These are phyloP conservation scores for Phrynosoma platyrhinos DNA, from an alignment of 2,113 vertebrate species.

Conservation along the genomic window DNA sequence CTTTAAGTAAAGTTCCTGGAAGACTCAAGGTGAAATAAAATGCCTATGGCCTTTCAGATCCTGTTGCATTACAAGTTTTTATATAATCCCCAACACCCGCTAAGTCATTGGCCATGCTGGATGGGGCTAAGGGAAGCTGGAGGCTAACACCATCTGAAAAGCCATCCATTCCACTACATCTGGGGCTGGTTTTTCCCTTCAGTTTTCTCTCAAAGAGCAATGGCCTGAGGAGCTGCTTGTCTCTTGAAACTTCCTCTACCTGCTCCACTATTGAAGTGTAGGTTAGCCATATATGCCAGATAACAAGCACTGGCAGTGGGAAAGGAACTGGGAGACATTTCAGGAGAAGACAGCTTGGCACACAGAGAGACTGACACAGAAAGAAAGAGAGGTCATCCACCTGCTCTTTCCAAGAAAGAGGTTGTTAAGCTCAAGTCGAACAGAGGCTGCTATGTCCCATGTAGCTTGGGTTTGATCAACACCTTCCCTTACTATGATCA, in stretches of 20 bases:
- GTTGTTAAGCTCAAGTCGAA: background rate
- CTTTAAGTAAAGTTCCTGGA: background rate
- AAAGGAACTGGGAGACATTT: background rate
- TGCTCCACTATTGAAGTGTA: background rate
- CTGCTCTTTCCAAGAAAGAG: background rate
- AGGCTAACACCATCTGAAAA: background rate
- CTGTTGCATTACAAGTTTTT: background rate
- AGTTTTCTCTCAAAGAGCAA: background rate
- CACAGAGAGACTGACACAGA: background rate
- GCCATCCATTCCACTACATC: too few relatives aligned
- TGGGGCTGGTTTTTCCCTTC: background rate
- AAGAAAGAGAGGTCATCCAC: background rate
- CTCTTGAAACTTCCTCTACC: background rate
- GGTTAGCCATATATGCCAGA: too few relatives aligned
- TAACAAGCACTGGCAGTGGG: background rate
- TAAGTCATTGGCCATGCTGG: background rate
- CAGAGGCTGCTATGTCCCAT: background rate
- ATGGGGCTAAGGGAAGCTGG: background rate
- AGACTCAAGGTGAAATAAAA: background rate
- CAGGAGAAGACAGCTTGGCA: background rate
- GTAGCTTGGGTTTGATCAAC: background rate
- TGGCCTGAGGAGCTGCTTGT: background rate
- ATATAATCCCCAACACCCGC: too few relatives aligned
- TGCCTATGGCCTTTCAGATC: background rate
- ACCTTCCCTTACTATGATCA: background rate